Conservation (phyloP, 2,113 vertebrate genomes). For the Brachyistius frenatus region DNA sequence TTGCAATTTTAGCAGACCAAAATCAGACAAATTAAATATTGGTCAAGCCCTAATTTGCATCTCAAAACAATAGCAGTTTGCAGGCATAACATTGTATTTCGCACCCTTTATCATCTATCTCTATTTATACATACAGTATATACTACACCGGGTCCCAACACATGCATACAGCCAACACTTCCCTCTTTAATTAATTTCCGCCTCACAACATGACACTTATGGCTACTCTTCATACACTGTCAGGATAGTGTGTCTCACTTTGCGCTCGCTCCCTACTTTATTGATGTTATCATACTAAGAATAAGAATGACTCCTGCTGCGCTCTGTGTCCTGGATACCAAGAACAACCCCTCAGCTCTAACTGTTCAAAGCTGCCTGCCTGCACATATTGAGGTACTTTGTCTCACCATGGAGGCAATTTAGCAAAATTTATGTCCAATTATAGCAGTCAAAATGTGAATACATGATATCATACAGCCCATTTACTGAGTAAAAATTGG, state of each 20-base stretch:
- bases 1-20: no score
- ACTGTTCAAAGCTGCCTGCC: constrained; percentile 67
- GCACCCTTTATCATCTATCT: not conserved
- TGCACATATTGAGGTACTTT: constrained; percentile 62
- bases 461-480: constrained; percentile 59
- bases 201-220: constrained; percentile 39
- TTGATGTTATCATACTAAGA: constrained; percentile 64
- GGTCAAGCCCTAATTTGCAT: not conserved
- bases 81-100: not conserved
- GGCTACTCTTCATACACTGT: constrained; percentile 47
- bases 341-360: constrained; percentile 59
- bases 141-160: not conserved
- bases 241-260: constrained; percentile 44
- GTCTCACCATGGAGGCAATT: constrained; percentile 67
- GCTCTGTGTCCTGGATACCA: constrained; percentile 62
- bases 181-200: constrained; percentile 36
- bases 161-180: not conserved
- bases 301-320: constrained; percentile 62
- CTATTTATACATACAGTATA: constrained; percentile 3
- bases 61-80: not conserved
- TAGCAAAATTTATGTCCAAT: constrained; percentile 71
- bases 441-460: constrained; percentile 61
- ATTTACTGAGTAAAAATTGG: constrained; percentile 57
- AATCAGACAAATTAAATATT: no score
- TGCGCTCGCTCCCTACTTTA: constrained; percentile 31